phyloP scores from a whole-genome alignment of 2,797 vertebrate species.

The Anniella stebbinsi region DNA sequence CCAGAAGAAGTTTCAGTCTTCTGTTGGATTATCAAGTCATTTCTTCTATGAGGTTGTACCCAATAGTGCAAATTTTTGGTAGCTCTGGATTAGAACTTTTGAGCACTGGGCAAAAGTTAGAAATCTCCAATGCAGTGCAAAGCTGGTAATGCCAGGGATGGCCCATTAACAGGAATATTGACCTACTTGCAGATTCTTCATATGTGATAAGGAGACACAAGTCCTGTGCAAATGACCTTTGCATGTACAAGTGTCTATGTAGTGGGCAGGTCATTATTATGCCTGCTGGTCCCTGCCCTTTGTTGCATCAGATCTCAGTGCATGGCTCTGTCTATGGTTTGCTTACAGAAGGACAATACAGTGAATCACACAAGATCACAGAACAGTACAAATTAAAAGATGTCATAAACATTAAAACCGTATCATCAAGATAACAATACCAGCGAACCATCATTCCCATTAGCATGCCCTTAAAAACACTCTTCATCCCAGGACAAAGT shows the following conservation, averaged over 20 bases:
- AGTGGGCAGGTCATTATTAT: background rate
- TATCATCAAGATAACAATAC: background rate
- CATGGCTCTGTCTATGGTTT: background rate
- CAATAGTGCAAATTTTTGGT: background rate
- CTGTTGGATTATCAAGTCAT: background rate
- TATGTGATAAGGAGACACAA: background rate
- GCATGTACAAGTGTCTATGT: background rate
- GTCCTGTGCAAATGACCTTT: background rate
- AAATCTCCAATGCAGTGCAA: background rate
- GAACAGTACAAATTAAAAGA: too few species aligned
- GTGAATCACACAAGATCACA: too few species aligned
- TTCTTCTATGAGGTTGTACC: background rate
- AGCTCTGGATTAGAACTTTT: background rate
- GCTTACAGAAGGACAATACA: background rate
- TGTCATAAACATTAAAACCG: background rate
- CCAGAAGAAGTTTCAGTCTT: background rate
- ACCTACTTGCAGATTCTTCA: background rate
- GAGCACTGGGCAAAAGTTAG: too few species aligned
- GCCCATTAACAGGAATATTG: background rate
- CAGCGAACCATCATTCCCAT: too few species aligned
- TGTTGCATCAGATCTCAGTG: background rate
- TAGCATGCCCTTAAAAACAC: too few species aligned
- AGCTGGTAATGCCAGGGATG: background rate
- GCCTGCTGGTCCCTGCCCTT: background rate
- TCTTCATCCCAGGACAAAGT: too few species aligned